Evolutionary conservation across 2,113 vertebrate species (phyloP).

Genomic region (Anarhynchus alexandrinus): DNA sequence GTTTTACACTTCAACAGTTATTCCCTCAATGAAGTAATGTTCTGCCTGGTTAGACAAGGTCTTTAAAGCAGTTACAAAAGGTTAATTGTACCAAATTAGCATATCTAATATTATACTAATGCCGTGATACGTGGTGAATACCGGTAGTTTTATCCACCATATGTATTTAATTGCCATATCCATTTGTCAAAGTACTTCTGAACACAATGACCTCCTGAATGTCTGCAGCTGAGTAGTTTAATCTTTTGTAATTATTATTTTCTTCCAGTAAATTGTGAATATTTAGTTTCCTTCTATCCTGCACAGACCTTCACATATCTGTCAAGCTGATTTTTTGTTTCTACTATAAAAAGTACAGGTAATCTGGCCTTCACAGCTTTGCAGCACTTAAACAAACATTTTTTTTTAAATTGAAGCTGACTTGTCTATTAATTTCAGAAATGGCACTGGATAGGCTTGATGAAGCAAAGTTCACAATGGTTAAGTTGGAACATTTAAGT

Average conservation of each 20-base stretch:
- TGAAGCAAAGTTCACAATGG: not conserved
- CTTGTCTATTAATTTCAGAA: not conserved
- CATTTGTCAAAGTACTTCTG: not conserved
- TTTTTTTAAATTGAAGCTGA: not conserved
- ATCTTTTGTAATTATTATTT: not conserved
- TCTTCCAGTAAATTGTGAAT: not conserved
- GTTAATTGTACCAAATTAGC: conserved; percentile 61
- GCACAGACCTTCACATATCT: not conserved
- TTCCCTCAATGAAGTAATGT: conserved; percentile 12
- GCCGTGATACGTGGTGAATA: not conserved
- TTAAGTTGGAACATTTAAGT: not conserved
- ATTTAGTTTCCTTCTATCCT: not conserved
- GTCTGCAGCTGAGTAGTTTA: not conserved
- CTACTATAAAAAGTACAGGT: not conserved
- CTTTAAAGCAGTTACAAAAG: conserved; percentile 65
- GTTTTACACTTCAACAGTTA: conserved; percentile 20
- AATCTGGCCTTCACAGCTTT: not conserved
- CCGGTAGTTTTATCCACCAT: not conserved
- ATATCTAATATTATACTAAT: conserved; percentile 27
- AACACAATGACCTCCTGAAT: not conserved
- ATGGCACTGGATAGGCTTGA: not conserved
- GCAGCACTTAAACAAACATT: not conserved
- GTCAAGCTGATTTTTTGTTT: not conserved
- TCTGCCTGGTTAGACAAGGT: conserved; percentile 39
- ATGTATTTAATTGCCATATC: not conserved